These are phyloP conservation scores for Drosophila setosimentum DNA, from an alignment of 2,888 invertebrate genomes.

Conservation along the genomic window DNA sequence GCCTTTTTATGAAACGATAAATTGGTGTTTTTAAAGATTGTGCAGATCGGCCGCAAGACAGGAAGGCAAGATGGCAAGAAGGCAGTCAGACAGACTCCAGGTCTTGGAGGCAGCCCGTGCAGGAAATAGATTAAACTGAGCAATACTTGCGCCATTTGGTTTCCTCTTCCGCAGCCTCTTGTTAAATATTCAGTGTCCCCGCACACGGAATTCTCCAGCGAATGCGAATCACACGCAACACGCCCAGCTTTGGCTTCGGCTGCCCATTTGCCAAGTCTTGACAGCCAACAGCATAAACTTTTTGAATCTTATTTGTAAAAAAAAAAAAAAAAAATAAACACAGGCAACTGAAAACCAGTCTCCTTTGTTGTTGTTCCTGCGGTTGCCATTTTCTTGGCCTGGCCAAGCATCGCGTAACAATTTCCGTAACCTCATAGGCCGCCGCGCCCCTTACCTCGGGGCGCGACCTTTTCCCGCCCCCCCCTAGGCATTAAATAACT, in stretches of 20 bases:
- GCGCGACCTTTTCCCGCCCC: conserved; percentile 16
- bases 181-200: conserved; percentile 70
- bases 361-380: conserved; percentile 19
- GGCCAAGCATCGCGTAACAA: conserved; percentile 70
- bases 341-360: conserved; percentile 26
- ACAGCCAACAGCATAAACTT: conserved; percentile 77
- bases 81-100: conserved; percentile 11
- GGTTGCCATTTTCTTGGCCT: conserved; percentile 52
- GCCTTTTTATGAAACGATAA: conserved; percentile 83
- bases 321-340: conserved; percentile 10
- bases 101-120: conserved; percentile 30
- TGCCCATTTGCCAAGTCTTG: conserved; percentile 67
- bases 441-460: conserved; percentile 11
- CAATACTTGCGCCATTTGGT: conserved; percentile 69
- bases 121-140: conserved; percentile 80
- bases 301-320: conserved; percentile 77
- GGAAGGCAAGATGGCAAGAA: background rate
- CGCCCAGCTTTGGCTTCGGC: conserved; percentile 25
- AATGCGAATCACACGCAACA: conserved; percentile 58
- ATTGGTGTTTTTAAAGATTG: conserved; percentile 82
- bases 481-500: conserved; percentile 71
- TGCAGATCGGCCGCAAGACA: conserved; percentile 39
- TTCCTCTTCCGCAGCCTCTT: conserved; percentile 72
- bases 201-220: conserved; percentile 41
- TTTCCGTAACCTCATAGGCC: conserved; percentile 72